Evolutionary conservation across 2,797 vertebrate species (phyloP).

Genomic region (Spinus pinus): DNA sequence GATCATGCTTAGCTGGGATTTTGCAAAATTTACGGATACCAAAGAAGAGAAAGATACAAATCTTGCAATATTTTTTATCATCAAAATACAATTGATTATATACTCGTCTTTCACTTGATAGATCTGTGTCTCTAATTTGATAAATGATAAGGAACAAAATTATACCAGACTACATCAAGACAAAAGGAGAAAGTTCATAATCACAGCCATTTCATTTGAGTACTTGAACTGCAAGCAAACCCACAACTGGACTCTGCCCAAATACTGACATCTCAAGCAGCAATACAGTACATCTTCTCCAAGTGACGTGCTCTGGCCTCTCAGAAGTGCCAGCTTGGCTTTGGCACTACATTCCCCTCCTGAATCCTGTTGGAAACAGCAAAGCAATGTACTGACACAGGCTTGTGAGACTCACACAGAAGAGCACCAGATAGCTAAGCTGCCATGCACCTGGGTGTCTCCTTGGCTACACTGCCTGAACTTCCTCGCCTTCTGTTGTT

Average conservation of each 20-base stretch:
- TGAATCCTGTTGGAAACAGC: neutral
- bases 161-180: neutral
- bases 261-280: neutral
- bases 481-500: slow-evolving; percentile 1
- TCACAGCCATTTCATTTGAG: neutral
- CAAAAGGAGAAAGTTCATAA: neutral
- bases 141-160: neutral
- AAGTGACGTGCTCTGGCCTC: neutral
- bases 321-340: neutral
- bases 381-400: neutral
- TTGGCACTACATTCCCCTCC: neutral
- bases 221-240: neutral
- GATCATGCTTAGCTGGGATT: neutral
- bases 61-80: neutral
- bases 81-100: neutral
- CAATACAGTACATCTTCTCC: neutral
- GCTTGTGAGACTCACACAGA: neutral
- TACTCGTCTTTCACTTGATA: neutral
- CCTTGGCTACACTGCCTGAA: slow-evolving; percentile 33
- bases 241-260: neutral
- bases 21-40: neutral
- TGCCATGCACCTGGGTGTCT: slow-evolving; percentile 5
- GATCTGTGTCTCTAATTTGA: neutral
- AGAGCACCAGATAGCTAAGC: slow-evolving; percentile 1
- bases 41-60: neutral